Conservation (phyloP, 2,888 invertebrate genomes). For the Xestia rhomboidea region DNA sequence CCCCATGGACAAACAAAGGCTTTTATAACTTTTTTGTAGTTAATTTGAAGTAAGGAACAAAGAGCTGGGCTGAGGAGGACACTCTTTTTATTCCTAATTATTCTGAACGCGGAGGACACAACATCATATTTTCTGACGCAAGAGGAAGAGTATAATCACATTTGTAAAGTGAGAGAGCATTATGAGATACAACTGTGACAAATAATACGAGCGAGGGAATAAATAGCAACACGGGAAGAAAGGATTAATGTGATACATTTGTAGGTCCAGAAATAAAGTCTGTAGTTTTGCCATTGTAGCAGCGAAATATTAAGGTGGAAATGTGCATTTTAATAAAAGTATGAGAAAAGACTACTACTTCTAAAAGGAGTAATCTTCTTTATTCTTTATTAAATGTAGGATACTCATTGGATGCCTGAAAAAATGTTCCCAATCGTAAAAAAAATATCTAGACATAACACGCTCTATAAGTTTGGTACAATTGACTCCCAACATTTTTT, state of each 20-base stretch:
- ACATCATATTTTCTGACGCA: slow-evolving; percentile 63
- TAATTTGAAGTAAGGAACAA: slow-evolving; percentile 71
- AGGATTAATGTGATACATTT: slow-evolving; percentile 24
- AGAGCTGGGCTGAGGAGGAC: slow-evolving; percentile 50
- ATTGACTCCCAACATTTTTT: slow-evolving; percentile 5
- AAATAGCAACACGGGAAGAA: slow-evolving; percentile 21
- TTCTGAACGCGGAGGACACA: slow-evolving; percentile 55
- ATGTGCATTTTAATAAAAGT: not conserved
- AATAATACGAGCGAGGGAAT: slow-evolving; percentile 43
- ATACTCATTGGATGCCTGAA: not conserved
- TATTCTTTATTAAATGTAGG: not conserved
- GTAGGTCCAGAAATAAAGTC: not conserved
- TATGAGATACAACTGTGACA: slow-evolving; percentile 44
- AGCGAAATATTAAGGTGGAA: not conserved
- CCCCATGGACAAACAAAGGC: slow-evolving; percentile 68
- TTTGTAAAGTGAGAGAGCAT: slow-evolving; percentile 43
- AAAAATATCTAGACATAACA: slow-evolving; percentile 1
- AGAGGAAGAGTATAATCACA: slow-evolving; percentile 41
- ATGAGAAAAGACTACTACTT: not conserved
- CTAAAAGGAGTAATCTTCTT: not conserved
- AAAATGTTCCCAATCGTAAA: not conserved
- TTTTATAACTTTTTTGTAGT: slow-evolving; percentile 73
- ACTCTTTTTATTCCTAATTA: slow-evolving; percentile 62
- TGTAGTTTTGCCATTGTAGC: not conserved
- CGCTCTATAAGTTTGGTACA: not conserved